Base-by-base conservation (phyloP, 2,888 invertebrate genomes). In the Drosophila picticornis region DNA sequence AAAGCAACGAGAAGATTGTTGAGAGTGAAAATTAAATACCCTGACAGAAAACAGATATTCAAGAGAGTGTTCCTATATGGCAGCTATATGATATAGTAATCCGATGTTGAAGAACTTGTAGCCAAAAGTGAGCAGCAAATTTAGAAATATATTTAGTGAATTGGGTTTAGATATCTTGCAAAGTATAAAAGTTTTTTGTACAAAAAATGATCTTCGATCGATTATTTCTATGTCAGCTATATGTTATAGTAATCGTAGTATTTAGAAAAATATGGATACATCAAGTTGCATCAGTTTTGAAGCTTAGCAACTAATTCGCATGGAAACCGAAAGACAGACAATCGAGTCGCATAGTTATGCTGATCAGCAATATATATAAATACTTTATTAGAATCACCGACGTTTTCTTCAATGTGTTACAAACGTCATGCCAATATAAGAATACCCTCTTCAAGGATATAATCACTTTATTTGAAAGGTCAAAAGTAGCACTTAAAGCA, bases 391-490 rank as follows among this genome's bases (percentile, higher is more conserved):
- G 22, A 46, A 6, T 22, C 13, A 10, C 11, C 3, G 13, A 22
- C 6, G 43, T 11, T 22, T 16, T 43, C 11, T 6, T 6, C 13
- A 22, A 46, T 25, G 46, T 25, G 46, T 46, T 46, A 9, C 25
- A 46, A 46, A 27, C 1, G 46, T 46, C 25, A 46, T 7, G 16
- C 4, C 1, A 46, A 25, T 16, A 9, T 25, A 4, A 25, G 7
- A 25, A 16, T 27, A 9, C 4, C 16, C 46, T 25, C 13, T 16
- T 9, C 16, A 25, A 0, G 4, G 16, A 2, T 5, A 9, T 25
- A 46, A 72, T 72, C 61, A 32, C 72, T 58, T 40, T 61, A 67
- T 76, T 56, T 55, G 38, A 50, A n/a, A 48, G 55, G 68, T 32
- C 46, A 27, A 68, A 40, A 50, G 48, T 25, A 22, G 25, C 31